Evolutionary conservation across 1,140 invertebrate genomes (phyloP).

Genomic region (Anagrus nilaparvatae): DNA sequence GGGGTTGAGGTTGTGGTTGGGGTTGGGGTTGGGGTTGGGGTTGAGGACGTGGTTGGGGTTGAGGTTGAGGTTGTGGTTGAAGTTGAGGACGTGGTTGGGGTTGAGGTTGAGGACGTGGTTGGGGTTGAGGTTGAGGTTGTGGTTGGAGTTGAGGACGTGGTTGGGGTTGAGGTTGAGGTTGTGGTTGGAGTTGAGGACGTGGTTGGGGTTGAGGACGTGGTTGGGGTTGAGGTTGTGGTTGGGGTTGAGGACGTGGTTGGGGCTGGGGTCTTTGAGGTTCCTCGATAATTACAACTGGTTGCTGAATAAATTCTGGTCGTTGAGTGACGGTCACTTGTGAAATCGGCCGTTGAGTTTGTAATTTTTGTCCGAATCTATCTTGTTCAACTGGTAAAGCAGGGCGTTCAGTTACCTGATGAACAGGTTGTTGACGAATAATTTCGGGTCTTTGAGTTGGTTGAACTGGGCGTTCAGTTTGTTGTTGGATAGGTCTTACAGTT

Average conservation of each 20-base stretch:
- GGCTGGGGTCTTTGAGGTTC: background rate
- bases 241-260: too few species aligned
- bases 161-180: background rate
- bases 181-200: background rate
- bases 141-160: background rate
- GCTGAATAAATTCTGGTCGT: background rate
- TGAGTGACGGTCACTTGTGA: background rate
- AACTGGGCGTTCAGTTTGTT: background rate
- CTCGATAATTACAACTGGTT: background rate
- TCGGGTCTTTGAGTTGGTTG: background rate
- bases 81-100: too few species aligned
- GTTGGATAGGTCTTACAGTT: too few species aligned
- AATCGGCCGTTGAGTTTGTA: background rate
- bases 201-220: too few species aligned
- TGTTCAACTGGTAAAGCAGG: conserved; percentile 3
- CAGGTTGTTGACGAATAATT: background rate
- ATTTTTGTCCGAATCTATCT: background rate
- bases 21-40: too few species aligned
- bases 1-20: too few species aligned
- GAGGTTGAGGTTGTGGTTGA: too few species aligned
- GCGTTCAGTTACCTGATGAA: background rate
- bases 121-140: background rate
- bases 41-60: too few species aligned
- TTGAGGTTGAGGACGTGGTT: background rate
- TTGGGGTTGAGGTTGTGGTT: too few species aligned